Evolutionary conservation across 2,797 vertebrate genomes (phyloP).

Genomic region (Pipistrellus pygmaeus): DNA sequence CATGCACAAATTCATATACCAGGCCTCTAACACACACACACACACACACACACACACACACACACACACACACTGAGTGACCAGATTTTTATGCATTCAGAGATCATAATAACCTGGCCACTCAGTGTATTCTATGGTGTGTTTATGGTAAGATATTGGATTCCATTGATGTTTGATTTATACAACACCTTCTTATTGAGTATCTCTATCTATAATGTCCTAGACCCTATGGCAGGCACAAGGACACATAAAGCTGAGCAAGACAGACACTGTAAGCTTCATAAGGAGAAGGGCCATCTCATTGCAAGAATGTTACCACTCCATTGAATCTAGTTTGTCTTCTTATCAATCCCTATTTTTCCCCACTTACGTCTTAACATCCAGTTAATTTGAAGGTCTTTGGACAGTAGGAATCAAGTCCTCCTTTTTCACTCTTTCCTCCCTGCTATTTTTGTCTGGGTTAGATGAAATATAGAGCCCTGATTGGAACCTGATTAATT

Average conservation of each 20-base stretch:
- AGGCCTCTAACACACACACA: no score
- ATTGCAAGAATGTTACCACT: background rate
- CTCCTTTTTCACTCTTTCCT: background rate
- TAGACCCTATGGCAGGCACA: background rate
- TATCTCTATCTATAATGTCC: background rate
- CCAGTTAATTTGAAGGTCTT: constrained; percentile 52
- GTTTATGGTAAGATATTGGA: constrained; percentile 38
- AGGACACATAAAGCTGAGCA: background rate
- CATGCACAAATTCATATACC: no score
- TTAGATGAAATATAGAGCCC: background rate
- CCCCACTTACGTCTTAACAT: background rate
- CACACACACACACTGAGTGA: no score
- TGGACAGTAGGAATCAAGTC: constrained; percentile 1
- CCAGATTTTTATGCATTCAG: no score
- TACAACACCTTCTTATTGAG: background rate
- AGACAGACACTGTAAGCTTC: background rate
- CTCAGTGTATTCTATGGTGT: background rate
- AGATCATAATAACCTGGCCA: no score
- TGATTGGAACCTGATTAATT: background rate
- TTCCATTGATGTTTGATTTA: constrained; percentile 29
- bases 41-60: no score
- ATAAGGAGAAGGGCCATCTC: background rate
- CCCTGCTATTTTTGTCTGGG: constrained; percentile 4
- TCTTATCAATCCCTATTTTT: constrained; percentile 5
- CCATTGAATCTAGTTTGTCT: background rate